A percentile compares a stretch with the other conserved stretches of the same genome.
Evolutionary conservation across 2,797 vertebrate species (phyloP).

Genomic region (Manis crassicaudata): DNA sequence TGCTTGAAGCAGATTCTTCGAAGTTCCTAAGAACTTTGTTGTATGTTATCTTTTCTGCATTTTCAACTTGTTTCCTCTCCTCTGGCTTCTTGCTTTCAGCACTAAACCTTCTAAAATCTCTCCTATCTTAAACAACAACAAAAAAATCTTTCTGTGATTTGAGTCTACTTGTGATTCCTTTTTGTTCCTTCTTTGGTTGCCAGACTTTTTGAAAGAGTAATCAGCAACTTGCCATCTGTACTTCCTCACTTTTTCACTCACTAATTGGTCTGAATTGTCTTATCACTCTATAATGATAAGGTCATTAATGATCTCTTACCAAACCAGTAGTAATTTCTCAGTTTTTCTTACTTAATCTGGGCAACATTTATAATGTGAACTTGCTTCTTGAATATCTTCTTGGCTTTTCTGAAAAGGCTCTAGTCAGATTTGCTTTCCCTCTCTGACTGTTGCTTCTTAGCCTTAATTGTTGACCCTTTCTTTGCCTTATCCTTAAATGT

Average conservation of each 20-base stretch:
- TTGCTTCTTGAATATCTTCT: background rate
- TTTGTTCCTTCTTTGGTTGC: background rate
- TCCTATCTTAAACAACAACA: background rate
- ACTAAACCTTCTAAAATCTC: background rate
- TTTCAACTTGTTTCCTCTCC: background rate
- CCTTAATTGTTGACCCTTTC: background rate
- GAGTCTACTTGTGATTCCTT: background rate
- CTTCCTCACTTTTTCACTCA: background rate
- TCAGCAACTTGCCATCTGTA: background rate
- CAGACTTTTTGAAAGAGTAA: background rate
- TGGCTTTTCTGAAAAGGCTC: background rate
- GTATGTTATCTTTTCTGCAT: background rate
- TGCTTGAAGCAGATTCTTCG: background rate
- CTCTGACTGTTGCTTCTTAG: background rate
- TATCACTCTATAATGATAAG: background rate
- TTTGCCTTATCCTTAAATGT: background rate
- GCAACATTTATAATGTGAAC: background rate
- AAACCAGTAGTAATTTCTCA: background rate
- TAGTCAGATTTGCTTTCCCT: background rate
- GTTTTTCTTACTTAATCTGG: background rate
- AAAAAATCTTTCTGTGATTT: background rate
- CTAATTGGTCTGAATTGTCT: background rate
- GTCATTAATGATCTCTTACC: background rate
- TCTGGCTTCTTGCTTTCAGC: background rate
- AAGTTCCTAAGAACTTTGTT: background rate